Conservation (phyloP, 92 coral and sea anemone species). For the Epizoanthus rinbou region DNA sequence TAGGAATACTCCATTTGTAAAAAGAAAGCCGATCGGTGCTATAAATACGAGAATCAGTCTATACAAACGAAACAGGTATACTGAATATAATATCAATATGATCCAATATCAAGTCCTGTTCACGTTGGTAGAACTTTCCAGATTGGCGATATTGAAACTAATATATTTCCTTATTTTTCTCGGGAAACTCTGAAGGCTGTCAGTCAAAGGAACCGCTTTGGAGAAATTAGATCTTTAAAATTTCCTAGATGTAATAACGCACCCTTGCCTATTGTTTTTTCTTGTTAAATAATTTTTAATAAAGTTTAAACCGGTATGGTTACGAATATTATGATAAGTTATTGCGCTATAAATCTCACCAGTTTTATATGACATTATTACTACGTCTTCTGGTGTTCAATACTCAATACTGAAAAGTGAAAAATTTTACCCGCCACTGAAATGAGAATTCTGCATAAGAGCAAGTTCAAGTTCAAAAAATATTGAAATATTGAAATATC, state of each 20-base stretch:
- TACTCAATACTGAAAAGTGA: too few relatives aligned
- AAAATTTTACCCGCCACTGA: too few relatives aligned
- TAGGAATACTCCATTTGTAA: too few relatives aligned
- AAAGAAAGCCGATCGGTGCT: too few relatives aligned
- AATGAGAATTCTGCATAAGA: background rate
- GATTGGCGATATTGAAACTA: constrained; percentile 9
- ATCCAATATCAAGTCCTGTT: background rate
- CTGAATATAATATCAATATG: too few relatives aligned
- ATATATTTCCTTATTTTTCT: background rate
- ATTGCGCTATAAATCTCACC: background rate
- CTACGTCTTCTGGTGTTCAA: too few relatives aligned
- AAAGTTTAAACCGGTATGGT: background rate
- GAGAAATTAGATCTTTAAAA: background rate
- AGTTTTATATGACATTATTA: too few relatives aligned
- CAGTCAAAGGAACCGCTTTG: constrained; percentile 20
- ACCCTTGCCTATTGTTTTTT: background rate
- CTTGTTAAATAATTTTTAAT: background rate
- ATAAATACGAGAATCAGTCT: too few relatives aligned
- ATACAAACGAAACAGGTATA: too few relatives aligned
- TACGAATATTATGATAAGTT: background rate
- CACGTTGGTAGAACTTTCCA: constrained; percentile 24
- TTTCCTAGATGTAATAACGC: background rate
- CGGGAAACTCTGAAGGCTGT: background rate
- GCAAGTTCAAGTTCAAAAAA: constrained; percentile 6
- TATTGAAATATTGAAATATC: background rate